Base-by-base conservation (phyloP, 1,140 invertebrate genomes). In the Bombus difficillimus region DNA sequence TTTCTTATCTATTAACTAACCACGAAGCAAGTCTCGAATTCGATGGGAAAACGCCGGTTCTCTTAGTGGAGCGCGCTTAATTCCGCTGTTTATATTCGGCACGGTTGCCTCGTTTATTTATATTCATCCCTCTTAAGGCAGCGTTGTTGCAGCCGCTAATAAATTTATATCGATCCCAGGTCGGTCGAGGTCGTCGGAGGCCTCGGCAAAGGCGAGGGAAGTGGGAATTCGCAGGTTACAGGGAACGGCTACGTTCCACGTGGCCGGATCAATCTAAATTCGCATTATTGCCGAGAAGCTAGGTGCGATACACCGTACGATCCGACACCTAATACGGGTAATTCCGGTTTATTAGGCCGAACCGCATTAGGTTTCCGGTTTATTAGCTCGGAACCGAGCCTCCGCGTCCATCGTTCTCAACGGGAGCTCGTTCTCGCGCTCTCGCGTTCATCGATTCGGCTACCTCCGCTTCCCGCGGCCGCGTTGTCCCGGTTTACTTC, bases 331-430 rank as follows among this genome's bases (percentile, higher is more conserved):
- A 92, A 92, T 92, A 90, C 88, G 88, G 91, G 87, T 92, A 92
- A 92, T 92, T 92, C 82, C 91, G 87, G 84, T 92, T 92, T 92
- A 92, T 92, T 92, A 92, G 91, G 87, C 88, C 86, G 85, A 91
- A 92, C 87, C 91, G 87, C 91, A 92, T 92, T 92, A 92, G 88
- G 84, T 91, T 90, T 90, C 89, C 86, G 89, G 91, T 87, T 92
- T 91, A 92, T 91, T 92, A 92, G 91, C 86, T 88, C 81, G 86
- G 71, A 90, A 79, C 78, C 88, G 62, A 34, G 78, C 59, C 75
- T 69, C 79, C 71, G n/a, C 81, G 84, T 84, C 85, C 88, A 86
- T 81, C 84, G 88, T 78, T 74, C 71, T 62, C 71, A 59, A 37
- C 78, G 73, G 41, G 22, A 64, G 74, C 2, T 41, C 80, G 53